phyloP scores from a whole-genome alignment of 2,113 vertebrate species.

The Beaufortia kweichowensis region DNA sequence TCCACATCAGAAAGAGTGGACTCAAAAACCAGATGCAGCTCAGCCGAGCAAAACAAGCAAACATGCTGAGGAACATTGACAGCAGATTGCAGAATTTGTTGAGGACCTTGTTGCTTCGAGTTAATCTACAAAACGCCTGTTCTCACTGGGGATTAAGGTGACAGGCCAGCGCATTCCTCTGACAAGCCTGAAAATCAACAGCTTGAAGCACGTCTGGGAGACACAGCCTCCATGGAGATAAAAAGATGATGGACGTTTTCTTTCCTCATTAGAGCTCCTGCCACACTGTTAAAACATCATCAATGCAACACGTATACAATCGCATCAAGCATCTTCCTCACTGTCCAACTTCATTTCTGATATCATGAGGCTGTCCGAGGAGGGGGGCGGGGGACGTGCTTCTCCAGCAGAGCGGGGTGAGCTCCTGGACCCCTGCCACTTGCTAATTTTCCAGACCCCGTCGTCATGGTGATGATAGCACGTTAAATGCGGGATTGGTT shows the following conservation, averaged over 20 bases:
- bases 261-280: conserved; percentile 33
- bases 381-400: conserved; percentile 25
- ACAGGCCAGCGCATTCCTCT: conserved; percentile 17
- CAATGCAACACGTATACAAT: conserved; percentile 3
- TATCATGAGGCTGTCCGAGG: conserved; percentile 53
- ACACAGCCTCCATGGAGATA: conserved; percentile 8
- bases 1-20: conserved; percentile 4
- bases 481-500: conserved; percentile 54
- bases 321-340: neutral
- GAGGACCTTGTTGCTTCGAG: conserved; percentile 18
- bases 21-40: conserved; percentile 24
- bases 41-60: conserved; percentile 18
- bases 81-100: conserved; percentile 15
- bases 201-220: conserved; percentile 4
- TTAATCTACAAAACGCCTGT: conserved; percentile 33
- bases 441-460: conserved; percentile 60
- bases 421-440: conserved; percentile 63
- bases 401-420: conserved; percentile 63
- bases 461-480: conserved; percentile 76
- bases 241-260: conserved; percentile 30
- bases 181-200: conserved; percentile 34
- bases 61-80: conserved; percentile 17
- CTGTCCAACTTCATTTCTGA: conserved; percentile 56
- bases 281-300: conserved; percentile 6
- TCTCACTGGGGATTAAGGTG: conserved; percentile 24